These are phyloP conservation scores for Bothrops jararaca DNA, from an alignment of 2,113 vertebrate genomes.

Conservation along the genomic window DNA sequence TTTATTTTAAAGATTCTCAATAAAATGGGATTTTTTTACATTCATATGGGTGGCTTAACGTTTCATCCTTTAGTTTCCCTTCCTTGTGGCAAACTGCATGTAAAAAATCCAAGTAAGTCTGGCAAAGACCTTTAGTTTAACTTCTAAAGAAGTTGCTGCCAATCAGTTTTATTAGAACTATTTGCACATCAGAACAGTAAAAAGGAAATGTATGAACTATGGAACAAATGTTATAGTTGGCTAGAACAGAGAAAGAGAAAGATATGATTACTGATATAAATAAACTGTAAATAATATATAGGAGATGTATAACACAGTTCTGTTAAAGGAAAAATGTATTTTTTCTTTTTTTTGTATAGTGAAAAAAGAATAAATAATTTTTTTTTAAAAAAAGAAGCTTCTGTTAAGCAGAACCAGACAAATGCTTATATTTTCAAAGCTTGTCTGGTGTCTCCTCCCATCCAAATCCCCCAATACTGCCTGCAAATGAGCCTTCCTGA, in stretches of 20 bases:
- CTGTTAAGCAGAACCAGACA: neutral
- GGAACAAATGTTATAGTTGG: no score
- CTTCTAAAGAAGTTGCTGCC: neutral
- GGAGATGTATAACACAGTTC: no score
- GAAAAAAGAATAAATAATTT: no score
- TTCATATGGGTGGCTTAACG: neutral
- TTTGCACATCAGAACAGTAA: neutral
- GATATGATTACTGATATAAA: no score
- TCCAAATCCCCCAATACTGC: neutral
- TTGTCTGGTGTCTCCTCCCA: neutral
- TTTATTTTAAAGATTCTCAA: neutral
- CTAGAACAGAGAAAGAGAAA: no score
- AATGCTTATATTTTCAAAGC: neutral
- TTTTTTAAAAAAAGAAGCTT: neutral
- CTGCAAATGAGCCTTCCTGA: neutral
- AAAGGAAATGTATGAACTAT: neutral
- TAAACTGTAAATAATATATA: no score
- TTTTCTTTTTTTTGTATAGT: no score
- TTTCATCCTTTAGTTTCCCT: neutral
- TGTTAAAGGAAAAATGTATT: no score
- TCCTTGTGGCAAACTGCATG: neutral
- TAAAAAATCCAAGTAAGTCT: neutral
- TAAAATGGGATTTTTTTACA: neutral
- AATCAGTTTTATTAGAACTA: neutral
- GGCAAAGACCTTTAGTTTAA: rapidly evolving